Evolutionary conservation across 2,888 invertebrate genomes (phyloP).

Genomic region (Folsomia candida): DNA sequence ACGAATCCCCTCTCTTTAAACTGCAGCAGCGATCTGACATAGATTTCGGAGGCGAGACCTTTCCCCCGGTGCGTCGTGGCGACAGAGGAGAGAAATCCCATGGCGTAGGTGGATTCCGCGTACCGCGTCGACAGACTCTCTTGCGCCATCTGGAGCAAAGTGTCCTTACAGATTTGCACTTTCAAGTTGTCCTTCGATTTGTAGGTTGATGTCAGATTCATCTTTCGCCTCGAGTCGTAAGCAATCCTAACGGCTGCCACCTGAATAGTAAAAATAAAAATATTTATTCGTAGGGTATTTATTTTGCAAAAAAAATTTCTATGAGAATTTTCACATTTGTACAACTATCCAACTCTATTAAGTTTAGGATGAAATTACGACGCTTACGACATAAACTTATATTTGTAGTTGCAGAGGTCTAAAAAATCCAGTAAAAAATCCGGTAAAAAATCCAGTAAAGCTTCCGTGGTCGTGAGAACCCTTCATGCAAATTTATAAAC

Average conservation of each 20-base stretch:
- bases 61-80: not conserved
- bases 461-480: too few species aligned
- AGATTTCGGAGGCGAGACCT: not conserved
- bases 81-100: not conserved
- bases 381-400: too few species aligned
- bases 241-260: not conserved
- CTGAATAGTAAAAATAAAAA: too few species aligned
- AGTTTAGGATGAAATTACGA: too few species aligned
- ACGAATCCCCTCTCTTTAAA: not conserved
- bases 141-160: not conserved
- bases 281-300: too few species aligned
- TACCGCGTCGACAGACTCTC: not conserved
- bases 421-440: too few species aligned
- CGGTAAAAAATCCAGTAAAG: too few species aligned
- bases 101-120: not conserved
- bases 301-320: too few species aligned
- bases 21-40: not conserved
- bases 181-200: not conserved
- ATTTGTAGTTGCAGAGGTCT: too few species aligned
- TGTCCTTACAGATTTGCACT: not conserved
- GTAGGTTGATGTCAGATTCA: not conserved
- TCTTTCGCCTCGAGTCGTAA: not conserved
- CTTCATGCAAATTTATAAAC: too few species aligned
- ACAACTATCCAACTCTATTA: too few species aligned
- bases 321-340: too few species aligned